Conservation (phyloP, 2,888 invertebrate genomes). For the Tineola bisselliella region DNA sequence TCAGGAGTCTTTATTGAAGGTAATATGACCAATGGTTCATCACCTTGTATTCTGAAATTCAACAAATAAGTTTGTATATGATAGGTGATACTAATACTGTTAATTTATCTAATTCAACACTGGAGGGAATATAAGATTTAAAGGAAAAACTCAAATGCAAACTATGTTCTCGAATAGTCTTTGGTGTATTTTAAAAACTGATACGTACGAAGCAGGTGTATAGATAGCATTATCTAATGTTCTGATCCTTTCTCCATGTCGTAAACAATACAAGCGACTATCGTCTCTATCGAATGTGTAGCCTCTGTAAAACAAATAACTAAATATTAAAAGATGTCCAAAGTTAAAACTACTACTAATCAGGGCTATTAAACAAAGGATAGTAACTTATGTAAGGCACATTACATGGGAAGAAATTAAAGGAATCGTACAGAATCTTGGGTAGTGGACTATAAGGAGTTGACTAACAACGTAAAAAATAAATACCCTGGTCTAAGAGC, state of each 20-base stretch:
- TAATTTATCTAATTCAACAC: too few species aligned
- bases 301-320: slow-evolving; percentile 26
- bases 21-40: background rate
- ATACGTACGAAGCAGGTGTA: background rate
- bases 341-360: too few species aligned
- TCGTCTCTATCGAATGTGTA: slow-evolving; percentile 53
- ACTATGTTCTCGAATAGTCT: too few species aligned
- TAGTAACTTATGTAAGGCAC: too few species aligned
- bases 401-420: too few species aligned
- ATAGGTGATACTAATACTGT: too few species aligned
- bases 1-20: slow-evolving; percentile 32
- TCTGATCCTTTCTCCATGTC: slow-evolving; percentile 31
- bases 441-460: too few species aligned
- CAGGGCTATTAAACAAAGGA: too few species aligned
- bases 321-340: too few species aligned
- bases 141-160: background rate
- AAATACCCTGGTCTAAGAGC: slow-evolving; percentile 78
- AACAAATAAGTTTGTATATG: background rate
- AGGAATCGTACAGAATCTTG: too few species aligned
- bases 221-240: background rate
- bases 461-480: too few species aligned
- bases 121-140: background rate
- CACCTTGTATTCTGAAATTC: background rate
- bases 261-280: slow-evolving; percentile 44
- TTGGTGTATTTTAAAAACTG: too few species aligned